These are phyloP conservation scores for Todiramphus saurophagus DNA, from an alignment of 2,113 vertebrate species.

Conservation along the genomic window DNA sequence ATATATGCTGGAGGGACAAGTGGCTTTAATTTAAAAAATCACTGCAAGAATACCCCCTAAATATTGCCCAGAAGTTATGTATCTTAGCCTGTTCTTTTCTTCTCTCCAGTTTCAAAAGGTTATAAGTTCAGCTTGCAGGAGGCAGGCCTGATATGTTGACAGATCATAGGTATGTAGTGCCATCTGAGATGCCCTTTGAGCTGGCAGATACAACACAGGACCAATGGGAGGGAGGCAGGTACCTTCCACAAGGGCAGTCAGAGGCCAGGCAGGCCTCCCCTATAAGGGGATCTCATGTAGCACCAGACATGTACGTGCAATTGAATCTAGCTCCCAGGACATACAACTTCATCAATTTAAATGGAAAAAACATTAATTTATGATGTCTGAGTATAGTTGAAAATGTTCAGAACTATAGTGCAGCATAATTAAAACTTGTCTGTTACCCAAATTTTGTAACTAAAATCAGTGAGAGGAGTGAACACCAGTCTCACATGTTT, in stretches of 20 bases:
- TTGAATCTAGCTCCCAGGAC: neutral
- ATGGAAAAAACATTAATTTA: neutral
- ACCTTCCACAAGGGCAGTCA: neutral
- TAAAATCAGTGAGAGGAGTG: neutral
- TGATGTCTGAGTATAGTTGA: neutral
- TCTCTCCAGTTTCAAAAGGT: neutral
- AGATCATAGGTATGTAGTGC: neutral
- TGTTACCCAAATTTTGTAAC: neutral
- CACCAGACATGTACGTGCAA: neutral
- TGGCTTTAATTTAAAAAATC: neutral
- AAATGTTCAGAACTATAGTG: neutral
- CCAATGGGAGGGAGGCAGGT: neutral
- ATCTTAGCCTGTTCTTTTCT: neutral
- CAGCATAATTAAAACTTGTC: neutral
- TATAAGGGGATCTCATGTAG: neutral
- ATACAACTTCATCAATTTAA: neutral
- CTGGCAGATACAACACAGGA: neutral
- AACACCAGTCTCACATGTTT: neutral
- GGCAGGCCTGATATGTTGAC: neutral
- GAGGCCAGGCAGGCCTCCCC: neutral
- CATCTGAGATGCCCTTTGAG: neutral
- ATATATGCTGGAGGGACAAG: neutral
- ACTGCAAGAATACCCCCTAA: neutral
- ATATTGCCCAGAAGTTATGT: neutral
- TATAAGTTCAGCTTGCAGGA: neutral